These are phyloP conservation scores for Melieria crassipennis DNA, from an alignment of 2,888 invertebrate species.

Conservation along the genomic window DNA sequence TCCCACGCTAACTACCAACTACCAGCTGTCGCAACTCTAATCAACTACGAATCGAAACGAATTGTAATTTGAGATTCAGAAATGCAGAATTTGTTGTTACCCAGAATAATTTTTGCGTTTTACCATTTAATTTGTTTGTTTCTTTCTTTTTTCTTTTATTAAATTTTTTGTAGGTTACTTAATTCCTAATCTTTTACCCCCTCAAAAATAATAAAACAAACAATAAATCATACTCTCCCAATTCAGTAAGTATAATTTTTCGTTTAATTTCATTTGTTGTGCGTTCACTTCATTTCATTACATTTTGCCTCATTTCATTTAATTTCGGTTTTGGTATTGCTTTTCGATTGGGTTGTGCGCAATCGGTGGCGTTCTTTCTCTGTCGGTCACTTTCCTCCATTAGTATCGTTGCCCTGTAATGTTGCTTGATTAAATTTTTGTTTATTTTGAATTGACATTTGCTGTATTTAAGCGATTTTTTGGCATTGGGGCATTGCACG, in stretches of 20 bases:
- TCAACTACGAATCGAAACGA: not conserved
- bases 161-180: conserved; percentile 67
- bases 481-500: too few species aligned
- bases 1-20: too few species aligned
- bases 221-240: conserved; percentile 45
- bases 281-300: conserved; percentile 17
- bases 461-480: too few species aligned
- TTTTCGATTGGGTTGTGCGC: too few species aligned
- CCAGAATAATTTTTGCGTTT: conserved; percentile 33
- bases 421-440: too few species aligned
- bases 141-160: conserved; percentile 55
- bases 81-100: conserved; percentile 1
- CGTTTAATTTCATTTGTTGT: conserved; percentile 39
- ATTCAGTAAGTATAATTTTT: conserved; percentile 47
- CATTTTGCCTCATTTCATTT: too few species aligned
- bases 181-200: conserved; percentile 62
- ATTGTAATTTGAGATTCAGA: not conserved
- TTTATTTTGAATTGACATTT: too few species aligned
- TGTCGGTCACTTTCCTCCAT: too few species aligned
- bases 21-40: too few species aligned
- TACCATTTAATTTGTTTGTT: conserved; percentile 50
- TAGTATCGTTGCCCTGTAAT: too few species aligned
- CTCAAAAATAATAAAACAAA: conserved; percentile 39
- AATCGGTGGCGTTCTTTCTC: too few species aligned
- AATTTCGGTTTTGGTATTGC: too few species aligned